These are phyloP conservation scores for Ploceus nigricollis DNA, from an alignment of 2,113 vertebrate species.

Conservation along the genomic window DNA sequence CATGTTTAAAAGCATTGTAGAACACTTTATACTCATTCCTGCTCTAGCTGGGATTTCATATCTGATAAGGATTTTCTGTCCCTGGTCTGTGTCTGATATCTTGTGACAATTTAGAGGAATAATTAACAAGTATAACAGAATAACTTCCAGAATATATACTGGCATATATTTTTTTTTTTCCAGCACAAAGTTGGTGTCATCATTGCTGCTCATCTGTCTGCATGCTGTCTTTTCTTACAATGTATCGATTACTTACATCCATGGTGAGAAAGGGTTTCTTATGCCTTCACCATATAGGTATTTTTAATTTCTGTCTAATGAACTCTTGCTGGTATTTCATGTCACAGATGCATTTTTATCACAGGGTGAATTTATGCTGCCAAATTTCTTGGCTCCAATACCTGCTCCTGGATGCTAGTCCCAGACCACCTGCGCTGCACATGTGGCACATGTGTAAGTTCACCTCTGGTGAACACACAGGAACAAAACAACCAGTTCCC, in stretches of 20 bases:
- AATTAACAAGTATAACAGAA: neutral
- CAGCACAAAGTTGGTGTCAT: neutral
- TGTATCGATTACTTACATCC: neutral
- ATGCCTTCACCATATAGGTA: neutral
- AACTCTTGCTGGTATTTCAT: neutral
- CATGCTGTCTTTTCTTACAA: neutral
- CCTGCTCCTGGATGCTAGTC: neutral
- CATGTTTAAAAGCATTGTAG: neutral
- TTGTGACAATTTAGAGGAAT: neutral
- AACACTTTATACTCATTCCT: neutral
- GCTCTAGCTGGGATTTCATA: neutral
- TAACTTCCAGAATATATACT: neutral
- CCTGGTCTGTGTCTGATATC: neutral
- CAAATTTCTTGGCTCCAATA: neutral
- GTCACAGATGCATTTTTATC: neutral
- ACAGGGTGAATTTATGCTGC: neutral
- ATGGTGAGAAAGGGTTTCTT: neutral
- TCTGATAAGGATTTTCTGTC: neutral
- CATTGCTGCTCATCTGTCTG: neutral
- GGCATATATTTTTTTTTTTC: neutral
- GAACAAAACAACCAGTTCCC: neutral
- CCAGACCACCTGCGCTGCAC: neutral
- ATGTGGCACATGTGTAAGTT: accelerated
- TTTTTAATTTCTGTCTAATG: neutral
- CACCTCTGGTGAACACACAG: neutral